These are phyloP conservation scores for Orbicella faveolata DNA, from an alignment of 64 coral and sea anemone genomes.

Conservation along the genomic window DNA sequence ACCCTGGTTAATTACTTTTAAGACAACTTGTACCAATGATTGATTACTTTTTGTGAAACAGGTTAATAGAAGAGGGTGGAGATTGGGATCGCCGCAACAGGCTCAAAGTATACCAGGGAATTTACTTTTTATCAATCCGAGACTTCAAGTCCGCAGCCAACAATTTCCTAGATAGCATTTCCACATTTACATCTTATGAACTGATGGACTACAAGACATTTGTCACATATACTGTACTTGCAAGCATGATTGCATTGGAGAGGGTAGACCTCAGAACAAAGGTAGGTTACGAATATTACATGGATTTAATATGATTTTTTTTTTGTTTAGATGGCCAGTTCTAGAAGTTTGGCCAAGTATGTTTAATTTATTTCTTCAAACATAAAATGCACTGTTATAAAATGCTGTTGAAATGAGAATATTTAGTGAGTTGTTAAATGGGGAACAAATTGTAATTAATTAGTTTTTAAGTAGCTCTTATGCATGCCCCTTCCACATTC, in stretches of 20 bases:
- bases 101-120: slow-evolving; percentile 96
- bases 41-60: slow-evolving; percentile 24
- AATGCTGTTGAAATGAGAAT: no score
- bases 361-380: no score
- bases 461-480: no score
- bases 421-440: no score
- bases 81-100: slow-evolving; percentile 97
- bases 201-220: slow-evolving; percentile 98
- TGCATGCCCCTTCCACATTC: no score
- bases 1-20: no score
- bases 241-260: slow-evolving; percentile 90
- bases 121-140: slow-evolving; percentile 94
- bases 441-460: no score
- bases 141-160: slow-evolving; percentile 94
- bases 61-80: slow-evolving; percentile 96
- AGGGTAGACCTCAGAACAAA: slow-evolving; percentile 90
- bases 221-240: slow-evolving; percentile 88
- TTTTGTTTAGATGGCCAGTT: no score
- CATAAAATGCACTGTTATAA: no score
- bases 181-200: slow-evolving; percentile 98
- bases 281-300: slow-evolving; percentile 14
- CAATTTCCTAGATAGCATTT: slow-evolving; percentile 97
- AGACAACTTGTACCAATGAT: no score
- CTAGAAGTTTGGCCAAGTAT: no score
- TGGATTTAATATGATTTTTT: no score